Percentiles rank a stretch among this genome's conserved stretches.
Evolutionary conservation across 2,113 vertebrate species (phyloP).

Genomic region (Tyto alba): DNA sequence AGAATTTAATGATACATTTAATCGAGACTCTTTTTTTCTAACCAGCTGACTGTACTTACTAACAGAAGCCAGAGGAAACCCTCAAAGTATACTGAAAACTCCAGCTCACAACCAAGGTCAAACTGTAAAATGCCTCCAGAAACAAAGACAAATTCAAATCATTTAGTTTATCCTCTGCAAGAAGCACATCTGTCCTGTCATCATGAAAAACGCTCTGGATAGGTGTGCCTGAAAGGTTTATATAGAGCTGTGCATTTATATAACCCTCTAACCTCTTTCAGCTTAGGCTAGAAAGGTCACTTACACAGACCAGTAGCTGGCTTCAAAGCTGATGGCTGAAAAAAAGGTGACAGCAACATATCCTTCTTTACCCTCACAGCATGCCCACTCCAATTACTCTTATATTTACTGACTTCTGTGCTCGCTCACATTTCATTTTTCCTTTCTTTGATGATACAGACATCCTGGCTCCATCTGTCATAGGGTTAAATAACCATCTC

Average conservation of each 20-base stretch:
- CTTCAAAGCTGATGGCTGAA: slow-evolving; percentile 62
- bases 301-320: slow-evolving; percentile 54
- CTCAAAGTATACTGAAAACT: not conserved
- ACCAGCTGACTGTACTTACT: not conserved
- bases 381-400: slow-evolving; percentile 45
- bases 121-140: not conserved
- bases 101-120: not conserved
- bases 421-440: slow-evolving; percentile 57
- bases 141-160: not conserved
- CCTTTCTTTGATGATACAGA: slow-evolving; percentile 63
- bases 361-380: slow-evolving; percentile 7
- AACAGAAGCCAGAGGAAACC: not conserved
- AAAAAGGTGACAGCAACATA: slow-evolving; percentile 14
- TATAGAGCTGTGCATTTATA: not conserved
- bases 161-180: not conserved
- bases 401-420: slow-evolving; percentile 49
- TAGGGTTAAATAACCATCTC: slow-evolving; percentile 63
- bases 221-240: slow-evolving; percentile 11
- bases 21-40: not conserved
- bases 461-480: slow-evolving; percentile 68
- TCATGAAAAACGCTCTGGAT: not conserved
- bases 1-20: not conserved
- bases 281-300: slow-evolving; percentile 33
- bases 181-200: not conserved
- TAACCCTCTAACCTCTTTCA: slow-evolving; percentile 52